Evolutionary conservation across 2,888 invertebrate genomes (phyloP).

Genomic region (Hyalella azteca): DNA sequence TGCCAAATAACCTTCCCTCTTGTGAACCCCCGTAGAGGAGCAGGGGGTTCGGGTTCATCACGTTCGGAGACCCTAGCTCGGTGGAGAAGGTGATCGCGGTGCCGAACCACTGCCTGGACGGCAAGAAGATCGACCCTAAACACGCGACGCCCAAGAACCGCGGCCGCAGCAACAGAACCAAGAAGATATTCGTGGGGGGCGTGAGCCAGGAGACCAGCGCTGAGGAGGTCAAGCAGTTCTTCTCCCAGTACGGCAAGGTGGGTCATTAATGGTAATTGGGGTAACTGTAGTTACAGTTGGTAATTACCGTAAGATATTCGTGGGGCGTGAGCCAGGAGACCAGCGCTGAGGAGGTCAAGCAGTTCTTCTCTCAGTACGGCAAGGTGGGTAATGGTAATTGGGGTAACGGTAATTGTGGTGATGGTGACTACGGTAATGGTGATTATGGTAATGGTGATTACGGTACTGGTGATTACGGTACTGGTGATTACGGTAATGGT

Average conservation of each 20-base stretch:
- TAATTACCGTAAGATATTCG: slow-evolving; percentile 94
- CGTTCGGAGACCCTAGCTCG: slow-evolving; percentile 87
- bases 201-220: slow-evolving; percentile 90
- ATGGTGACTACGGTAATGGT: neutral
- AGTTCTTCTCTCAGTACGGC: slow-evolving; percentile 88
- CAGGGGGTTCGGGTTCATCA: slow-evolving; percentile 93
- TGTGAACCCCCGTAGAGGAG: slow-evolving; percentile 85
- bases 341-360: slow-evolving; percentile 86
- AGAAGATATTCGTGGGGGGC: slow-evolving; percentile 91
- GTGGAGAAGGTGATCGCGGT: slow-evolving; percentile 90
- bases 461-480: neutral
- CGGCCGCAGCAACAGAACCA: slow-evolving; percentile 80
- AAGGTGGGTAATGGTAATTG: slow-evolving; percentile 63
- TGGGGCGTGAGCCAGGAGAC: slow-evolving; percentile 92
- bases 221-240: slow-evolving; percentile 88
- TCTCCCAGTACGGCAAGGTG: slow-evolving; percentile 81
- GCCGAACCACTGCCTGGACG: slow-evolving; percentile 87
- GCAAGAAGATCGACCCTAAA: slow-evolving; percentile 92
- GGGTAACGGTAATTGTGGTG: neutral
- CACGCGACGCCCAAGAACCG: slow-evolving; percentile 91
- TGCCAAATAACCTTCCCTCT: too few relatives aligned
- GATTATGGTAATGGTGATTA: neutral
- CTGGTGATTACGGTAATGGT: neutral
- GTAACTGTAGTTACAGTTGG: slow-evolving; percentile 89
- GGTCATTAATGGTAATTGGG: slow-evolving; percentile 75